phyloP scores from a whole-genome alignment of 2,113 vertebrate species.

The Picathartes gymnocephalus region DNA sequence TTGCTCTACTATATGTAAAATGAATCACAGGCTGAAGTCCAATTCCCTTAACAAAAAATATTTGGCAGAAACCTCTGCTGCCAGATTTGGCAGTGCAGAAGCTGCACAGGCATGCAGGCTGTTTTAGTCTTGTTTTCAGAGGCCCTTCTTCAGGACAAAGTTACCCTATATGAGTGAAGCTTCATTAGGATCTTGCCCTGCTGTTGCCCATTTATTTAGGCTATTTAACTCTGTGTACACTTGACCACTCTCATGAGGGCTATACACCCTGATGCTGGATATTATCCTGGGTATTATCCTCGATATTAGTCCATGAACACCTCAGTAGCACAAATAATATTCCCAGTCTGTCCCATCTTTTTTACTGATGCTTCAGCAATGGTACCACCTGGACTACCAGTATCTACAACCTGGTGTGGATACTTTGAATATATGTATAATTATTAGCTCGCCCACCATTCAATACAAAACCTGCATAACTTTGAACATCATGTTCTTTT shows the following conservation, averaged over 20 bases:
- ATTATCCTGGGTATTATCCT: neutral
- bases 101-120: neutral
- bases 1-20: constrained; percentile 49
- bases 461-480: neutral
- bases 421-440: neutral
- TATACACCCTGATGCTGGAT: neutral
- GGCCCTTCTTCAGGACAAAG: neutral
- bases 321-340: neutral
- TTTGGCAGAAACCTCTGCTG: constrained; percentile 38
- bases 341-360: neutral
- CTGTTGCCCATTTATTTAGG: neutral
- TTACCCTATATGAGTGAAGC: neutral
- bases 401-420: neutral
- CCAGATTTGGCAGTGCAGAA: constrained; percentile 10
- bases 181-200: neutral
- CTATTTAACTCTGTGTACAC: neutral
- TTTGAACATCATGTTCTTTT: neutral
- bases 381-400: neutral
- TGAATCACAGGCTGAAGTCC: constrained; percentile 25
- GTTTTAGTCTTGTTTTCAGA: neutral
- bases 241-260: neutral
- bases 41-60: constrained; percentile 48
- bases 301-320: neutral
- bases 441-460: neutral
- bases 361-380: neutral